Base-by-base conservation (phyloP, 2,113 vertebrate species). In the Coregonus clupeaformis region DNA sequence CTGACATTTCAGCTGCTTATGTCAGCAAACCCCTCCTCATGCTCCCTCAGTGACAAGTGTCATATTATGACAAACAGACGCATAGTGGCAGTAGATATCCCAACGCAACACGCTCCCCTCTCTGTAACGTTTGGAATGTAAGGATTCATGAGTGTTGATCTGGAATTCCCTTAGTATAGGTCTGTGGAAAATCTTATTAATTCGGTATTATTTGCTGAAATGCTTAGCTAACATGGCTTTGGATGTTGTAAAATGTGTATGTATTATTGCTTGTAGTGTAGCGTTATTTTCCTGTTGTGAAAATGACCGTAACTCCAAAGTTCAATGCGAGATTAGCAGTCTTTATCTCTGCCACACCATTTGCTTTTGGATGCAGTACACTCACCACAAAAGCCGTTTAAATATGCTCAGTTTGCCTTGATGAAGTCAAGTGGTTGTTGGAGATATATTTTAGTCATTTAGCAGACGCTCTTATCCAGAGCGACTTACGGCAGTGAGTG, bases 251-350 rank as follows among this genome's bases (percentile, higher is more conserved):
- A 14, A 55, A 42, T 42, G 36, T 36, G 25, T 62, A 11, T 3
- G 9, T 6, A 62, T 24, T n/a, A 62, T 25, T 62, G n/a, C n/a
- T 25, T 24, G 9, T 62, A 22, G 67, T 3, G n/a, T 69, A 49
- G 6, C 36, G 11, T 69, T 16, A 45, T 2, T 16, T 55, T 75
- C 73, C 52, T 68, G 73, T 68, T 68, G 32, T n/a, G 65, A 68
- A 68, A 68, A 69, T 52, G 24, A 29, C 22, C 27, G 4, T 16
- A 59, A 12, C 32, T 67, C 20, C 65, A 75, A 68, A 68, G 65
- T 68, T 68, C 65, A 68, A 7, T 70, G 20, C 22, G 20, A 75
- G 49, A 69, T 69, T 75, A 60, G 49, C 5, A 22, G 11, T 24
- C n/a, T 69, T 49, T 69, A 69, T 59, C 32, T 45, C 18, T 42